Evolutionary conservation across 2,113 vertebrate species (phyloP).

Genomic region (Zapus hudsonius): DNA sequence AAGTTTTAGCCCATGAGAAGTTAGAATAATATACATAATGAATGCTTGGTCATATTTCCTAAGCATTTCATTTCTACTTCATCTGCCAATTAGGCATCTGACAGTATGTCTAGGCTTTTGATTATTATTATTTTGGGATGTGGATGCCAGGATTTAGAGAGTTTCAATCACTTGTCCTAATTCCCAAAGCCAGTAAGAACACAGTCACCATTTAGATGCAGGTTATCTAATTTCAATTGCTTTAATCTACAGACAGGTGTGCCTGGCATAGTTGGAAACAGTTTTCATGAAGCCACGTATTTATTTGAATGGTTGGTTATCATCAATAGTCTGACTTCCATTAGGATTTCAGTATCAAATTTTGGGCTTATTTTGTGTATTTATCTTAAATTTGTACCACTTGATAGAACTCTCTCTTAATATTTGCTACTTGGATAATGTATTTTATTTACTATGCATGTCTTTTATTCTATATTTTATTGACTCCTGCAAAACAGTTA

Average conservation of each 20-base stretch:
- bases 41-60: slow-evolving; percentile 29
- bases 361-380: not conserved
- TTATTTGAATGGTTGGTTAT: not conserved
- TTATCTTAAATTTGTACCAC: not conserved
- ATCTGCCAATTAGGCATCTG: slow-evolving; percentile 26
- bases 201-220: slow-evolving; percentile 4
- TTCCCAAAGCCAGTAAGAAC: slow-evolving; percentile 6
- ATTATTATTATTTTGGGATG: slow-evolving; percentile 37
- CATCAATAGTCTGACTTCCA: not conserved
- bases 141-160: not conserved
- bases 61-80: slow-evolving; percentile 17
- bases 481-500: not conserved
- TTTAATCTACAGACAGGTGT: not conserved
- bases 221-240: not conserved
- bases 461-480: not conserved
- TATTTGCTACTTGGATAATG: not conserved
- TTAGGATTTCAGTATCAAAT: not conserved
- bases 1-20: not conserved
- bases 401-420: not conserved
- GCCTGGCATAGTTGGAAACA: not conserved
- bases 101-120: not conserved
- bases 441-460: not conserved
- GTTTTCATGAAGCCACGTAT: not conserved
- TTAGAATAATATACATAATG: slow-evolving; percentile 49
- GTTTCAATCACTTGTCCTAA: slow-evolving; percentile 38